phyloP scores from a whole-genome alignment of 2,113 vertebrate genomes.

The Parus major region DNA sequence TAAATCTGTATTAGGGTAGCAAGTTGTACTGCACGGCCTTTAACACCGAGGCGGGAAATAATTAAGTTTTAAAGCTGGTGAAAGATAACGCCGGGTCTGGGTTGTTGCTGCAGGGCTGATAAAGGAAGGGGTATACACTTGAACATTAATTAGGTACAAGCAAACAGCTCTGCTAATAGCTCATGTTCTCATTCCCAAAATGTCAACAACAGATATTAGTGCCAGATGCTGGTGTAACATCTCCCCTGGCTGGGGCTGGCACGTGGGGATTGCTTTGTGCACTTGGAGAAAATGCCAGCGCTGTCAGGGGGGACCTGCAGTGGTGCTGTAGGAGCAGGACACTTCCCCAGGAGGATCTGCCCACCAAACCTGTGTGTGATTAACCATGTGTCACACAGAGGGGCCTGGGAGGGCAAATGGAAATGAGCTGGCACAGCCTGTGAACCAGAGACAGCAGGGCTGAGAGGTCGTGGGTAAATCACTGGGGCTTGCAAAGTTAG shows the following conservation, averaged over 20 bases:
- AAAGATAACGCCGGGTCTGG: conserved; percentile 75
- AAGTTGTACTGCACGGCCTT: conserved; percentile 59
- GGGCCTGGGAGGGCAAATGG: not conserved
- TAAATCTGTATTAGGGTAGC: conserved; percentile 63
- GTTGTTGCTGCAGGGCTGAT: conserved; percentile 73
- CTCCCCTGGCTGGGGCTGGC: conserved; percentile 55
- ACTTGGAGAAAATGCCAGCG: conserved; percentile 39
- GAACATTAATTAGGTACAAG: conserved; percentile 85
- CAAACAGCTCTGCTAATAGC: conserved; percentile 84
- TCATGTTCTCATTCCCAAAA: conserved; percentile 80
- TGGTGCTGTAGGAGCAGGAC: not conserved
- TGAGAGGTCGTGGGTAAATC: not conserved
- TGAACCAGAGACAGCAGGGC: not conserved
- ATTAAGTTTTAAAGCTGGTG: conserved; percentile 80
- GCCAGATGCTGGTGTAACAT: conserved; percentile 76
- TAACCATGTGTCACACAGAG: not conserved
- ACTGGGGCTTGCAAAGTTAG: not conserved
- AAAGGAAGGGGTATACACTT: conserved; percentile 73
- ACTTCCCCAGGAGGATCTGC: conserved; percentile 35
- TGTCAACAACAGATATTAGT: conserved; percentile 84
- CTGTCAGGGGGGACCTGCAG: not conserved
- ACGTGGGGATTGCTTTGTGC: conserved; percentile 2
- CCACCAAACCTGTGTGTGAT: not conserved
- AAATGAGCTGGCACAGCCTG: not conserved
- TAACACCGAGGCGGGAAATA: conserved; percentile 74